A percentile compares a stretch with the other conserved stretches of the same genome.
Evolutionary conservation across 2,113 vertebrate genomes (phyloP).

Genomic region (Atlantisia rogersi): DNA sequence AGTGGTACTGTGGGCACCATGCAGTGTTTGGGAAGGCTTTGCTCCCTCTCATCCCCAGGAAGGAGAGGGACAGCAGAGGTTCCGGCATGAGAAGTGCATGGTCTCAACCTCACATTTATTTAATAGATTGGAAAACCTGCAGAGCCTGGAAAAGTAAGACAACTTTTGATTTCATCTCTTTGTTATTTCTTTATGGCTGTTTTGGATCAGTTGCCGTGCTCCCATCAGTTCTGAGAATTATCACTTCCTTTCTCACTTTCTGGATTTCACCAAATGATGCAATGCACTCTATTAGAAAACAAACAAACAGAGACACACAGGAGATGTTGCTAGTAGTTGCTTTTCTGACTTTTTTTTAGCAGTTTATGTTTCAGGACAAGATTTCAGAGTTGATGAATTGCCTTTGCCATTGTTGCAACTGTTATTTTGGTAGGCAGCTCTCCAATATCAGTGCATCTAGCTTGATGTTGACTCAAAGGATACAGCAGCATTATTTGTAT

Average conservation of each 20-base stretch:
- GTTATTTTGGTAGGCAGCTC: neutral
- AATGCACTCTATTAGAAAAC: neutral
- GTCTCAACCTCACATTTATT: neutral
- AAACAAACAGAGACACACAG: neutral
- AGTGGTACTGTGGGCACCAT: accelerated
- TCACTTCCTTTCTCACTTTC: neutral
- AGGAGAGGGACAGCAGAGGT: neutral
- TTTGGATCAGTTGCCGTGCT: neutral
- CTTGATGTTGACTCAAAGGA: neutral
- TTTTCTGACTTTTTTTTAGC: neutral
- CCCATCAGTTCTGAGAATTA: neutral
- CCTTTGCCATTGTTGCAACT: neutral
- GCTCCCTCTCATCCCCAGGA: neutral
- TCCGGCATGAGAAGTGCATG: neutral
- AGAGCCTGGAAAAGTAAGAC: neutral
- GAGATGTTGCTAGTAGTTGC: neutral
- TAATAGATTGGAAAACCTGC: neutral
- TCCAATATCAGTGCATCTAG: neutral
- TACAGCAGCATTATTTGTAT: neutral
- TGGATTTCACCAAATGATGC: neutral
- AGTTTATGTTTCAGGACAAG: neutral
- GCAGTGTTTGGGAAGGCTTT: neutral
- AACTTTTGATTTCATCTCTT: neutral
- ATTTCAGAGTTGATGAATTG: neutral
- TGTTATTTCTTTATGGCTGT: neutral